Evolutionary conservation across 1,140 invertebrate genomes (phyloP), one percentile per base, ranked within the genome.

Genomic region (Rhagoletis pomonella): DNA sequence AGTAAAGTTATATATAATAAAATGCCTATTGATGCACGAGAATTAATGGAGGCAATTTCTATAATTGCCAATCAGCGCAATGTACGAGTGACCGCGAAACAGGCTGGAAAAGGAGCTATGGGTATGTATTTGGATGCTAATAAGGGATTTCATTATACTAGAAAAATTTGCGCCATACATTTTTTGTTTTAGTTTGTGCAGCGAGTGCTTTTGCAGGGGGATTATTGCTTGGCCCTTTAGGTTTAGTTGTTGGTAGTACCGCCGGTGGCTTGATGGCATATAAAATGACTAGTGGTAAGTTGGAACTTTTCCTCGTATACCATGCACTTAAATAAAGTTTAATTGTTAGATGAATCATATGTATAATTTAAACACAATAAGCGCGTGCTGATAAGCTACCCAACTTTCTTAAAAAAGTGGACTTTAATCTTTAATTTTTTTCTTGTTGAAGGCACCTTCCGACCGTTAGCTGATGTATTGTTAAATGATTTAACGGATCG

Each of bases 11-110:
- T n/a, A 10, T 58, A 58, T 6, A 44, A 62, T n/a, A 90, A 89
- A 87, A 93, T 93, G 92, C 91, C 92, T 14, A 88, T 93, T 10
- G 89, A 93, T 88, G 89, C 89, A n/a, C 88, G 90, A 44, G 92
- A 93, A 85, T 73, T 93, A 60, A 90, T 93, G 85, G 89, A 91
- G 86, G 92, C 91, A 19, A 89, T 93, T 87, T 89, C 92, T 47
- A 90, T 93, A 44, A 69, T 93, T 42, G 89, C 92, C 0, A 90
- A 93, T 85, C 90, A 92, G 39, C 89, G 77, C 4, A 91, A 93
- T 87, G 89, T 93, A 6, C 89, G 90, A 0, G 90, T 93, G 14
- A 89, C 92, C 3, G 87, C 92, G 0, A 93, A 93, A 86, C 90
- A 93, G 65, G 89, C 91, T 0, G 90, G 89, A 10, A 93, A 93